Conservation (phyloP, 2,797 vertebrate species). For the Parauchenoglanis punctatus region DNA sequence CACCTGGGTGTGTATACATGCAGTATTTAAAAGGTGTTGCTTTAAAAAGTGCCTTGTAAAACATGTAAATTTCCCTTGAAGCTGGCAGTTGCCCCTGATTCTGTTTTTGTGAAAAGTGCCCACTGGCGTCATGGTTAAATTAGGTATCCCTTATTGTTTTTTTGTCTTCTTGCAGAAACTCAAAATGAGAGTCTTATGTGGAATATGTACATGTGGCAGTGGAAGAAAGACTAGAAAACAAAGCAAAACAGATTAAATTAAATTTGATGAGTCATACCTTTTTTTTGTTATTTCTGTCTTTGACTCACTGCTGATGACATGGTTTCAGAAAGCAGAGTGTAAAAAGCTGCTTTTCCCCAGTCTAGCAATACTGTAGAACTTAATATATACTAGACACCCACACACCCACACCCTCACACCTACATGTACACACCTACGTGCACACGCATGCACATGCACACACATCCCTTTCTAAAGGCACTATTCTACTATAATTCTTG, state of each 20-base stretch:
- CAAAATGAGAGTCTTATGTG: slow-evolving; percentile 35
- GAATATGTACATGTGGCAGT: slow-evolving; percentile 6
- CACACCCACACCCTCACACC: background rate
- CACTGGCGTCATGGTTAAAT: slow-evolving; percentile 22
- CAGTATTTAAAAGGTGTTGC: background rate
- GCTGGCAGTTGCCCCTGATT: background rate
- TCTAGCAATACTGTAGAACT: background rate
- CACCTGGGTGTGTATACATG: too few relatives aligned
- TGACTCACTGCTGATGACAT: background rate
- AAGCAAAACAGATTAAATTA: slow-evolving; percentile 16
- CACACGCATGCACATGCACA: background rate
- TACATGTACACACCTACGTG: background rate
- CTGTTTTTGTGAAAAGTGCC: slow-evolving; percentile 9
- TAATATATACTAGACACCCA: background rate
- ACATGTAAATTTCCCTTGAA: background rate
- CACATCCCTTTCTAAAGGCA: background rate
- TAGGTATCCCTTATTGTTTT: slow-evolving; percentile 27
- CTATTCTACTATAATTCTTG: background rate
- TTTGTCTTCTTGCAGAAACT: slow-evolving; percentile 12
- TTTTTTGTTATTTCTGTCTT: background rate
- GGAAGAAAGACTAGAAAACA: slow-evolving; percentile 17
- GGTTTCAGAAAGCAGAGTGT: slow-evolving; percentile 6
- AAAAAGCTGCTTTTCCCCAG: background rate
- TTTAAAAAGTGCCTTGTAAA: background rate
- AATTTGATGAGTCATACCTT: slow-evolving; percentile 24